These are phyloP conservation scores for Drosophila mayaguana DNA, from an alignment of 2,888 invertebrate species.

Conservation along the genomic window DNA sequence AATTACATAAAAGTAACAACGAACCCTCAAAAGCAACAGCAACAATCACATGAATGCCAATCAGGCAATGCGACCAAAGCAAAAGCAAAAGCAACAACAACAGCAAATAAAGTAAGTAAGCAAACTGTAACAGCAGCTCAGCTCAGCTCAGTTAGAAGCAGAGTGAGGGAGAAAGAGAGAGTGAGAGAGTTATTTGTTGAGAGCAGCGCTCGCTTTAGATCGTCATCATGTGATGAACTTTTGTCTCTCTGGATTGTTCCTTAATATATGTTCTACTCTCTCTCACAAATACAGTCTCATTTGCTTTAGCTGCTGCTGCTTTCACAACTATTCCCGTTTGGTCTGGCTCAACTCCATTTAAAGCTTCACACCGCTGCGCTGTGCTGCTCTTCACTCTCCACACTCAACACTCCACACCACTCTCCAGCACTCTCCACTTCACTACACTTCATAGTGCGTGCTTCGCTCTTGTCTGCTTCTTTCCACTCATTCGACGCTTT, in stretches of 20 bases:
- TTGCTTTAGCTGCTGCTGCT: conserved; percentile 45
- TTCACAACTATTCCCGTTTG: conserved; percentile 73
- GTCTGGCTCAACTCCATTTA: conserved; percentile 26
- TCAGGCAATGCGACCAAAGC: conserved; percentile 32
- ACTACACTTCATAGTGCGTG: conserved; percentile 48
- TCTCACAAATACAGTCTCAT: neutral
- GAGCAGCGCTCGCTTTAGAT: conserved; percentile 38
- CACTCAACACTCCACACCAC: conserved; percentile 6
- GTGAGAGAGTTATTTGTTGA: conserved; percentile 12
- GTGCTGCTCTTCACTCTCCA: conserved; percentile 21
- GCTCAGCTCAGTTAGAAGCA: conserved; percentile 44
- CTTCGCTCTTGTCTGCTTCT: conserved; percentile 62
- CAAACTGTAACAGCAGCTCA: conserved; percentile 38
- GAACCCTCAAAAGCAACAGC: conserved; percentile 61
- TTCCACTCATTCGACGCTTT: conserved; percentile 56
- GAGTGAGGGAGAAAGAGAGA: conserved; percentile 20
- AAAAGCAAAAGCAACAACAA: conserved; percentile 9
- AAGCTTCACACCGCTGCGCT: conserved; percentile 16
- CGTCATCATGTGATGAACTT: conserved; percentile 33
- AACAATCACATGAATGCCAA: conserved; percentile 71
- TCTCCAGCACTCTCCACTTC: conserved; percentile 30
- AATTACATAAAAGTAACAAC: conserved; percentile 83
- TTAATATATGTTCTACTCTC: conserved; percentile 34
- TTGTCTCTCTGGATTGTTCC: conserved; percentile 42
- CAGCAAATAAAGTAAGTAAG: conserved; percentile 20